These are phyloP conservation scores for Urocyon cinereoargenteus DNA, from an alignment of 2,797 vertebrate genomes.

Conservation along the genomic window DNA sequence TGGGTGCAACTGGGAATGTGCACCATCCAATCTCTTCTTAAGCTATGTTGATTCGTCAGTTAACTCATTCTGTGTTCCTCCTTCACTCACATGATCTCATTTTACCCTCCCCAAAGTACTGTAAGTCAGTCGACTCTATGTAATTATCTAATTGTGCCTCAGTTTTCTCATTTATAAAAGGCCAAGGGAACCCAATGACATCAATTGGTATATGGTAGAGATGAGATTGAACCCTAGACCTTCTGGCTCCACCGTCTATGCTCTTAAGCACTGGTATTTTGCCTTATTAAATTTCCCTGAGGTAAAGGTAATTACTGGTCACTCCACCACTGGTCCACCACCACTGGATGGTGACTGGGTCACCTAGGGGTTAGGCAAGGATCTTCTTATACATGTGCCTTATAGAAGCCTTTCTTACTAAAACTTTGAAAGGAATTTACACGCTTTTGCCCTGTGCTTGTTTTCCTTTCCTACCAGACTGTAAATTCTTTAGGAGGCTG, in stretches of 20 bases:
- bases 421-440: neutral
- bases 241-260: neutral
- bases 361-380: neutral
- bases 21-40: neutral
- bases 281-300: neutral
- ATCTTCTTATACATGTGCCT: neutral
- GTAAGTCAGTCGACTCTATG: neutral
- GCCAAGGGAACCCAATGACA: neutral
- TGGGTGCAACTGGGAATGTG: neutral
- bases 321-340: neutral
- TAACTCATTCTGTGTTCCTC: neutral
- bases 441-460: neutral
- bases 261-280: neutral
- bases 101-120: neutral
- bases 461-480: neutral
- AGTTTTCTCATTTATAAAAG: too few relatives aligned
- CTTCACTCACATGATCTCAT: neutral
- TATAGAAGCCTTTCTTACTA: neutral
- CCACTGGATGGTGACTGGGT: neutral
- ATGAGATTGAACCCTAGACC: neutral
- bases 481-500: neutral
- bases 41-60: neutral
- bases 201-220: neutral
- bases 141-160: neutral
- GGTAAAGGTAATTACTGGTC: neutral